phyloP scores from a whole-genome alignment of 1,140 invertebrate species.

The Plodia interpunctella region DNA sequence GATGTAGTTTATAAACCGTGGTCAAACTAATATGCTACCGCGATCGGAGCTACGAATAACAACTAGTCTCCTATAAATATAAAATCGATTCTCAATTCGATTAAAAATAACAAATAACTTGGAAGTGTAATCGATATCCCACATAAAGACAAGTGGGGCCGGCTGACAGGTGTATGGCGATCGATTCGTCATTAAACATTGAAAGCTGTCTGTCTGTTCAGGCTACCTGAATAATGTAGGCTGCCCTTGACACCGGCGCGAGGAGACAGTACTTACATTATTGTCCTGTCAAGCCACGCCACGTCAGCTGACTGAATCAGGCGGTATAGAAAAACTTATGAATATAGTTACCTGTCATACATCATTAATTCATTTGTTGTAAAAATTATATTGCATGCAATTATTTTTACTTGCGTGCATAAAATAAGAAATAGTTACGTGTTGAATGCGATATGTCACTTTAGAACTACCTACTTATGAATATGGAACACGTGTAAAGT shows the following conservation, averaged over 20 bases:
- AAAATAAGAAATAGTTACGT: not conserved
- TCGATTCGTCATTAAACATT: conserved; percentile 44
- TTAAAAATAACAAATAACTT: conserved; percentile 4
- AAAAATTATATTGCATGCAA: not conserved
- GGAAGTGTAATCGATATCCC: conserved; percentile 29
- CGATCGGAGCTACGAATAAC: no score
- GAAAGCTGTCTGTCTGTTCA: conserved; percentile 37
- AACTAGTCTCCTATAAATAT: not conserved
- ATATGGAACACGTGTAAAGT: no score
- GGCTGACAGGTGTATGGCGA: conserved; percentile 33
- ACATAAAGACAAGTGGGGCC: conserved; percentile 28
- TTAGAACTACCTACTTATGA: not conserved
- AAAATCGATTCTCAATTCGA: not conserved
- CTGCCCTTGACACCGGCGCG: conserved; percentile 33
- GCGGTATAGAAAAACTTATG: not conserved
- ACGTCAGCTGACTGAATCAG: not conserved
- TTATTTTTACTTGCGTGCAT: not conserved
- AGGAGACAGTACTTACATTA: conserved; percentile 8
- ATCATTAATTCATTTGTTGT: no score
- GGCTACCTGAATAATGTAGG: conserved; percentile 29
- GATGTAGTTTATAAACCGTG: no score
- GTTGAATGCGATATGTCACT: not conserved
- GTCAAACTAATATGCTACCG: no score
- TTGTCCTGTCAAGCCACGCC: conserved; percentile 11
- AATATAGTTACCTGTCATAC: no score